Evolutionary conservation across 2,113 vertebrate genomes (phyloP).

Genomic region (Scatophagus argus): DNA sequence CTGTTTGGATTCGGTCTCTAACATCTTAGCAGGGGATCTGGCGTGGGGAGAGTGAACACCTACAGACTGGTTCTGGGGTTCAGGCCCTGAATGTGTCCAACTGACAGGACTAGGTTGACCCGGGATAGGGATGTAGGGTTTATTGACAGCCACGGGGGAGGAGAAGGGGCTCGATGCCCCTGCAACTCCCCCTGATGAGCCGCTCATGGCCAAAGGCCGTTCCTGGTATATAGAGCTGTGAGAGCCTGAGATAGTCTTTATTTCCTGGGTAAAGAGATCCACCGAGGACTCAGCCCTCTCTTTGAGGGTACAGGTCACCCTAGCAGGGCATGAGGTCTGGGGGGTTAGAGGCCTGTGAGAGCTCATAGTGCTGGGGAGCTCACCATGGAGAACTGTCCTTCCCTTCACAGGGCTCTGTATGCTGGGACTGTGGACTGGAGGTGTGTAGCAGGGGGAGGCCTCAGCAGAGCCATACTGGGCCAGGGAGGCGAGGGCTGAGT

Average conservation of each 20-base stretch:
- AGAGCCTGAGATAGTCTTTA: conserved; percentile 94
- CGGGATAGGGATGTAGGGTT: conserved; percentile 86
- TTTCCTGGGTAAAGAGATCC: conserved; percentile 90
- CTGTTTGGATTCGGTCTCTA: conserved; percentile 86
- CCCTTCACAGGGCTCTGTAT: conserved; percentile 86
- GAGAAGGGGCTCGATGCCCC: conserved; percentile 78
- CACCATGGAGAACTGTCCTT: conserved; percentile 83
- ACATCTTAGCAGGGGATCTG: conserved; percentile 73
- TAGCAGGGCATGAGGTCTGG: conserved; percentile 80
- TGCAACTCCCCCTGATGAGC: conserved; percentile 79
- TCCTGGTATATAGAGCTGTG: conserved; percentile 89
- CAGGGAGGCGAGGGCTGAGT: conserved; percentile 84
- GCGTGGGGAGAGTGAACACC: conserved; percentile 46
- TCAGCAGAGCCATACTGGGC: conserved; percentile 82
- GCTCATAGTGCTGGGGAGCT: conserved; percentile 78
- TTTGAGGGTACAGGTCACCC: conserved; percentile 73
- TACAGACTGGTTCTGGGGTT: conserved; percentile 78
- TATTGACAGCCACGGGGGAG: conserved; percentile 81
- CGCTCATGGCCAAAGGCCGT: conserved; percentile 83
- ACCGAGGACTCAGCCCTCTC: conserved; percentile 78
- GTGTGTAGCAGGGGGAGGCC: conserved; percentile 85
- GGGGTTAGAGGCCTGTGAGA: conserved; percentile 84
- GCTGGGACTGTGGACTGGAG: conserved; percentile 86
- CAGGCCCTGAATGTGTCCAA: conserved; percentile 88
- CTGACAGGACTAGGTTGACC: conserved; percentile 86